phyloP scores from a whole-genome alignment of 2,797 vertebrate genomes.

The Calcarius lapponicus region DNA sequence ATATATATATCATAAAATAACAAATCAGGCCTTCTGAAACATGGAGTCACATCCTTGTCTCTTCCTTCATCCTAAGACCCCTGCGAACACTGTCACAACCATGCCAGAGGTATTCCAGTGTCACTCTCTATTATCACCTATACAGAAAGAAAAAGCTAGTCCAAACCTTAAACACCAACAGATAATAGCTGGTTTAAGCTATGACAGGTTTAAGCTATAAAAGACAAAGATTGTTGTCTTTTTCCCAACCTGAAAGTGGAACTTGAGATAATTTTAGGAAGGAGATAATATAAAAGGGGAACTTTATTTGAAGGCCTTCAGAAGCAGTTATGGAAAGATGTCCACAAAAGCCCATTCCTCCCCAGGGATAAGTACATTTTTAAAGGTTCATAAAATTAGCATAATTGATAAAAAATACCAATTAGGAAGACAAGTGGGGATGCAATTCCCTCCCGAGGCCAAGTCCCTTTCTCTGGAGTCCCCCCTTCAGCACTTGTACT shows the following conservation, averaged over 20 bases:
- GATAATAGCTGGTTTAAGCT: neutral
- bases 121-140: neutral
- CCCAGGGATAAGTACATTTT: neutral
- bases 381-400: neutral
- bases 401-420: neutral
- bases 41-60: too few relatives aligned
- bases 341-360: neutral
- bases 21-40: too few relatives aligned
- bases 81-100: too few relatives aligned
- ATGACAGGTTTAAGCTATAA: neutral
- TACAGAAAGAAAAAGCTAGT: neutral
- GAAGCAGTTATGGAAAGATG: neutral
- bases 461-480: too few relatives aligned
- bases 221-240: neutral
- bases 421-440: neutral
- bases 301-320: neutral
- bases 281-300: neutral
- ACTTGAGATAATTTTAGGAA: neutral
- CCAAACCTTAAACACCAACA: neutral
- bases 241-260: neutral
- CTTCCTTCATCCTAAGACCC: too few relatives aligned
- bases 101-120: neutral
- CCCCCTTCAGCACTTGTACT: neutral
- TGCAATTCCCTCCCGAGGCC: accelerated
- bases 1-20: too few relatives aligned